phyloP scores from a whole-genome alignment of 92 coral and sea anemone species.

The Epizoanthus scotinus region DNA sequence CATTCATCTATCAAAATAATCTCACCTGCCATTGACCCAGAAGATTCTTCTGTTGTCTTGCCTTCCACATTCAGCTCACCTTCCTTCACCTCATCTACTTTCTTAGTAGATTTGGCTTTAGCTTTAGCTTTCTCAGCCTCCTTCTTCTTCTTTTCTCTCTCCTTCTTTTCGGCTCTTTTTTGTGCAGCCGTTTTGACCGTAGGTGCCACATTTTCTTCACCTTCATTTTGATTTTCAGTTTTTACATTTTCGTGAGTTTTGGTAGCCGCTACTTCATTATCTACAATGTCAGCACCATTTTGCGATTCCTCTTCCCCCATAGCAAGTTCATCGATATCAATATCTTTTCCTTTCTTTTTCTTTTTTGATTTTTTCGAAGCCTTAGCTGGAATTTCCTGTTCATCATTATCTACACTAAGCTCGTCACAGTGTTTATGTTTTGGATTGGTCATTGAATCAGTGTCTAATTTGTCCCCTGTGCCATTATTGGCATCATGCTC shows the following conservation, averaged over 20 bases:
- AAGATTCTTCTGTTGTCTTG: conserved; percentile 34
- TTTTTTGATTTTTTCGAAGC: conserved; percentile 74
- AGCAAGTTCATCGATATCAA: conserved; percentile 69
- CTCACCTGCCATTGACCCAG: conserved; percentile 21
- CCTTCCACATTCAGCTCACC: conserved; percentile 34
- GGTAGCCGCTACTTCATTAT: conserved; percentile 39
- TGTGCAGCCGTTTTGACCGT: conserved; percentile 94
- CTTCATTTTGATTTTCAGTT: conserved; percentile 33
- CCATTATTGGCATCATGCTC: conserved; percentile 32
- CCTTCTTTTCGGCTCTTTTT: conserved; percentile 97
- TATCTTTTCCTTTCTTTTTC: conserved; percentile 75
- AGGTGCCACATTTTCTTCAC: conserved; percentile 56
- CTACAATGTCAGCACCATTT: conserved; percentile 40
- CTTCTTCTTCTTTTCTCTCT: conserved; percentile 93
- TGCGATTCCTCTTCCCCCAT: conserved; percentile 54
- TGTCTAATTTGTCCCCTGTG: conserved; percentile 29
- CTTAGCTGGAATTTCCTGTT: not conserved
- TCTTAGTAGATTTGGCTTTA: conserved; percentile 68
- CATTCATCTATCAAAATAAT: not conserved
- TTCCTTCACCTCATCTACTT: conserved; percentile 36
- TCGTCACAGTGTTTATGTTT: conserved; percentile 19
- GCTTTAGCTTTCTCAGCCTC: conserved; percentile 88
- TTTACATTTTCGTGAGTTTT: conserved; percentile 33
- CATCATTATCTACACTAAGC: conserved; percentile 33
- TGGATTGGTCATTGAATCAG: conserved; percentile 1